Percentiles rank a stretch among this genome's conserved stretches.
phyloP scores from a whole-genome alignment of 35 echinoderm and acorn worm species.

The Ophiothrix spiculata region DNA sequence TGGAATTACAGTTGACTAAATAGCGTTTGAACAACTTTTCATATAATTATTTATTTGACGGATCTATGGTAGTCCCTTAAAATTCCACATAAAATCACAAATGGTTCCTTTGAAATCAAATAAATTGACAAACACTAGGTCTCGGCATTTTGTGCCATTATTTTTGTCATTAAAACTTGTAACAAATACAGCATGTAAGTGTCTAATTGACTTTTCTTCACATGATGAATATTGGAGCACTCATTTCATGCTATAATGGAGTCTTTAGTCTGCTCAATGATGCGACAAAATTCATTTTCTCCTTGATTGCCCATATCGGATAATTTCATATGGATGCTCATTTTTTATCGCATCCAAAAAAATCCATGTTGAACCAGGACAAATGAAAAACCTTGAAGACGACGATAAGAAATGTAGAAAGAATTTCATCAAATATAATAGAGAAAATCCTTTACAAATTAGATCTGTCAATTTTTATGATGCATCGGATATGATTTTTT shows the following conservation, averaged over 20 bases:
- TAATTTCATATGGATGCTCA: neutral
- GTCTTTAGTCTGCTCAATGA: neutral
- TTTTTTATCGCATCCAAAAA: neutral
- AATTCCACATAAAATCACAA: neutral
- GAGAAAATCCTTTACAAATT: neutral
- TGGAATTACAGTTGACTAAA: conserved; percentile 4
- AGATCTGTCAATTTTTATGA: neutral
- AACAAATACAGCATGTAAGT: neutral
- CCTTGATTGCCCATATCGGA: neutral
- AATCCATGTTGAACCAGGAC: neutral
- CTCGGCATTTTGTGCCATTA: too few species aligned
- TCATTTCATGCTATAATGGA: neutral
- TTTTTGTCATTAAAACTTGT: neutral
- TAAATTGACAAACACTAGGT: too few species aligned
- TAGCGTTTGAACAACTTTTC: neutral
- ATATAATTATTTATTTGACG: too few species aligned
- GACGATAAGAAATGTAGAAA: neutral
- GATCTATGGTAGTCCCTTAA: neutral
- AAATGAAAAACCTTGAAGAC: too few species aligned
- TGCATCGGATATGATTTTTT: neutral
- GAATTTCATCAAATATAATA: neutral
- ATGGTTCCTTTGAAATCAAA: too few species aligned
- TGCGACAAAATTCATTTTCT: neutral
- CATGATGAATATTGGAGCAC: neutral
- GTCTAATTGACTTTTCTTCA: neutral